Base-by-base conservation (phyloP, 2,888 invertebrate species). In the Melikaiella ostensackeni region DNA sequence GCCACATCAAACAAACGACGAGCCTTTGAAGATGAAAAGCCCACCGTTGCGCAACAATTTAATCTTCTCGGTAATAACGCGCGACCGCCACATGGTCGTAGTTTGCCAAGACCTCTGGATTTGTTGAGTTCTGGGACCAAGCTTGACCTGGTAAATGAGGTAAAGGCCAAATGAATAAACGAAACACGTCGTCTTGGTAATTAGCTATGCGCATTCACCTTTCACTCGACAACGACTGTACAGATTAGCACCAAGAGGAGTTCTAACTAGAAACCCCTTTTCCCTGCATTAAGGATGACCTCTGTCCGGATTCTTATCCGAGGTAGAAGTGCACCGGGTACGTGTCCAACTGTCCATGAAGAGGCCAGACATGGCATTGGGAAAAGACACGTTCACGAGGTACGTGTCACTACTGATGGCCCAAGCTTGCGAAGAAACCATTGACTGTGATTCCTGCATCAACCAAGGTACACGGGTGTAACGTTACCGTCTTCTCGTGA, bases 31-130 rank as follows among this genome's bases (percentile, higher is more conserved):
- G 66, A 66, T 46, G 46, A 11, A 30, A 66, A 46, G n/a, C 46
- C 27, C 66, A 42, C 30, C 42, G 83, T 85, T 83, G 84, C 82
- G 79, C 85, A 86, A 87, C 85, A 88, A 89, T 89, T 89, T 86
- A 88, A 88, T 87, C 84, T 87, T 84, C 79, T 80, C 80, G 80
- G 84, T 84, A 87, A 88, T 88, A 85, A 86, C 79, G 77, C 75
- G 42, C 70, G 30, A 35, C 46, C 16, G 30, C 21, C 35, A 55
- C 64, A 42, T 50, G 30, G 46, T 66, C 27, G 27, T 27, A 66
- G 19, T 66, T 46, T 66, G 46, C 46, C 46, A 66, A 66, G 66
- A 66, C 46, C 66, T 66, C 46, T 66, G 42, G 19, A 42, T 46
- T 66, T 66, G 46, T 50, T 66, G n/a, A 66, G 46, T 66, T 46